A percentile compares a stretch with the other conserved stretches of the same genome.
Evolutionary conservation across 2,797 vertebrate genomes (phyloP).

Genomic region (Picus viridis): DNA sequence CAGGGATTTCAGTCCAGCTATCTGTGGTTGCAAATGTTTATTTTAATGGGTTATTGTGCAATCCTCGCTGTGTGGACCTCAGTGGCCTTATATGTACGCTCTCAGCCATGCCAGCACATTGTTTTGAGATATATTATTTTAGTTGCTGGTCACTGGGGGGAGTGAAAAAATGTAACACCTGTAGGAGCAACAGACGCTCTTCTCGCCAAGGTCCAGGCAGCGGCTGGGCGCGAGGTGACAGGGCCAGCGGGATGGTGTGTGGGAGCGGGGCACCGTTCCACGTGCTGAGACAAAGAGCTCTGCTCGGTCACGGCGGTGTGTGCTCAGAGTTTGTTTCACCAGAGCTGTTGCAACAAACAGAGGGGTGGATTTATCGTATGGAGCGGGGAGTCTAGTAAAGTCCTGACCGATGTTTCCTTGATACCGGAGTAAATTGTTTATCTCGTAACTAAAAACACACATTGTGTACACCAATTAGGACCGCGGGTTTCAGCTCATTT

Average conservation of each 20-base stretch:
- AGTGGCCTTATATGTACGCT: constrained; percentile 78
- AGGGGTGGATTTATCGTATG: constrained; percentile 50
- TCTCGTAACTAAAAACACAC: constrained; percentile 67
- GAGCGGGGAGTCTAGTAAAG: constrained; percentile 74
- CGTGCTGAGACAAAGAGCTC: constrained; percentile 62
- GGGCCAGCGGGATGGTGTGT: constrained; percentile 20
- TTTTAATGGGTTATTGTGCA: constrained; percentile 86
- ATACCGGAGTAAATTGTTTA: constrained; percentile 70
- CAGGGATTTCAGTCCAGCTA: constrained; percentile 83
- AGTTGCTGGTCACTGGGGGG: constrained; percentile 70
- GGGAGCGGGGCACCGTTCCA: not conserved
- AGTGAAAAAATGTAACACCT: constrained; percentile 78
- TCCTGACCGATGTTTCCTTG: constrained; percentile 55
- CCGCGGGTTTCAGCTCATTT: constrained; percentile 16
- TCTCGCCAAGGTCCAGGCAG: constrained; percentile 24
- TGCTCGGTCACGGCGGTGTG: constrained; percentile 20
- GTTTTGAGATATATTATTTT: constrained; percentile 72
- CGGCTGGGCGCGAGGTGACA: not conserved
- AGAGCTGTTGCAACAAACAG: constrained; percentile 58
- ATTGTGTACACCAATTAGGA: constrained; percentile 16
- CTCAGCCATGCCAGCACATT: constrained; percentile 77
- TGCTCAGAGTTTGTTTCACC: constrained; percentile 74
- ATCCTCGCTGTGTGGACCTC: constrained; percentile 78
- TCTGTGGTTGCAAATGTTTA: constrained; percentile 87
- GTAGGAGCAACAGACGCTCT: constrained; percentile 62